Evolutionary conservation across 1,140 invertebrate species (phyloP).

Genomic region (Planococcus citri): DNA sequence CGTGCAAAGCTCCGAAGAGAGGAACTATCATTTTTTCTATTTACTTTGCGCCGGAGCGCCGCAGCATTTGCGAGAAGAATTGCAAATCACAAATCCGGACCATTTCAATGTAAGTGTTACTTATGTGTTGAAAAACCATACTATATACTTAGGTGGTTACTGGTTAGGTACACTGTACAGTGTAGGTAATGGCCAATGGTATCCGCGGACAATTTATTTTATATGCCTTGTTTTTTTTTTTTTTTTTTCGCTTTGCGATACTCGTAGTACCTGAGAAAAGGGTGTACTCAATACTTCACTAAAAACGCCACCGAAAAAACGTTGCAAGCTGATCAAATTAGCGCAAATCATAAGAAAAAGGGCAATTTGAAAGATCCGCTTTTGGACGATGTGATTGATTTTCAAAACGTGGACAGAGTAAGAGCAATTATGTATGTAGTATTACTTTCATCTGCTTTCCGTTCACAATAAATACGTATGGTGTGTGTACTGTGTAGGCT

Average conservation of each 20-base stretch:
- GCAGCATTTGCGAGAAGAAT: conserved; percentile 53
- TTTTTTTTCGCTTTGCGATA: no score
- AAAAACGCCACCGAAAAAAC: conserved; percentile 54
- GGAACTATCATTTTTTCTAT: conserved; percentile 96
- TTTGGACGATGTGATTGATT: conserved; percentile 81
- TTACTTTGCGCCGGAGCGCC: conserved; percentile 82
- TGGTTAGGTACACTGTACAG: no score
- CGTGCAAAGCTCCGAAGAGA: conserved; percentile 70
- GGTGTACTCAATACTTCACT: conserved; percentile 87
- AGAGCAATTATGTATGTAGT: conserved; percentile 9
- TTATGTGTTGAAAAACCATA: not conserved
- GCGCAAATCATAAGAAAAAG: conserved; percentile 49
- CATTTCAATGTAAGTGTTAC: conserved; percentile 69
- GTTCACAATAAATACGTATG: no score
- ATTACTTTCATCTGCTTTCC: not conserved
- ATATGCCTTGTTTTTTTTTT: no score
- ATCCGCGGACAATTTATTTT: no score
- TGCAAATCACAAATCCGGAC: conserved; percentile 73
- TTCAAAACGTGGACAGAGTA: conserved; percentile 63
- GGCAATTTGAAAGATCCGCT: conserved; percentile 74
- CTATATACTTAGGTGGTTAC: no score
- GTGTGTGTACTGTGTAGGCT: conserved; percentile 37
- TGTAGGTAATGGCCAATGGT: no score
- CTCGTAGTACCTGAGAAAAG: conserved; percentile 65
- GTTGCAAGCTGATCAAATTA: conserved; percentile 51